Evolutionary conservation across 2,888 invertebrate species (phyloP).

Genomic region (Drosophila stalkeri): DNA sequence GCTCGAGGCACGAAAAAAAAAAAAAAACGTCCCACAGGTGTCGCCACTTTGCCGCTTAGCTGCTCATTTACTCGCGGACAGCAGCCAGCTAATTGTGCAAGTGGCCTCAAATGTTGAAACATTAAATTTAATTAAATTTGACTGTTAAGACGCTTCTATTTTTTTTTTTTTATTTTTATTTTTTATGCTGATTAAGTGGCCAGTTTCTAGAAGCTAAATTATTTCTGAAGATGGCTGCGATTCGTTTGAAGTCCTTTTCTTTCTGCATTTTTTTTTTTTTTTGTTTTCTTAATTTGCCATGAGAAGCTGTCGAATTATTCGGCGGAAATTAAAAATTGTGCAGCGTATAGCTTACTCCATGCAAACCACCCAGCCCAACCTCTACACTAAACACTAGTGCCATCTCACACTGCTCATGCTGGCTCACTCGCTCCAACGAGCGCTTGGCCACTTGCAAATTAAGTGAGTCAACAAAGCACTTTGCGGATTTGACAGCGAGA

Average conservation of each 20-base stretch:
- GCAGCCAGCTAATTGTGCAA: slow-evolving; percentile 69
- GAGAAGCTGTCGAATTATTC: slow-evolving; percentile 51
- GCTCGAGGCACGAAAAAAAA: slow-evolving; percentile 16
- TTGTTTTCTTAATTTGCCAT: slow-evolving; percentile 50
- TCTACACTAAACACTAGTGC: not conserved
- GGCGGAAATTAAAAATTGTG: slow-evolving; percentile 75
- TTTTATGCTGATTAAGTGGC: slow-evolving; percentile 78
- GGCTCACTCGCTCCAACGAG: slow-evolving; percentile 7
- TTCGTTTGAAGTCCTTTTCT: slow-evolving; percentile 67
- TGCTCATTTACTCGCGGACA: slow-evolving; percentile 62
- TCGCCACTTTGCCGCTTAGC: slow-evolving; percentile 72
- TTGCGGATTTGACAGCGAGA: slow-evolving; percentile 69
- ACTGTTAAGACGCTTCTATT: slow-evolving; percentile 51
- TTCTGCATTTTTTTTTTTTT: slow-evolving; percentile 21
- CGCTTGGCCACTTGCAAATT: slow-evolving; percentile 67
- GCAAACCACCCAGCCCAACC: not conserved
- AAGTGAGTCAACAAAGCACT: slow-evolving; percentile 80
- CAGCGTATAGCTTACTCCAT: slow-evolving; percentile 38
- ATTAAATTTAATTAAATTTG: slow-evolving; percentile 73
- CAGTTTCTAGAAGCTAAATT: slow-evolving; percentile 41
- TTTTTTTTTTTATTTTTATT: slow-evolving; percentile 51
- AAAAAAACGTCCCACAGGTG: slow-evolving; percentile 65
- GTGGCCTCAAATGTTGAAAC: slow-evolving; percentile 64
- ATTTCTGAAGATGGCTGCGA: slow-evolving; percentile 25
- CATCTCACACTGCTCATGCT: not conserved